Percentiles rank a stretch among this genome's conserved stretches.
Conservation (phyloP, 2,888 invertebrate genomes). For the Nipponacmea schrenckii region DNA sequence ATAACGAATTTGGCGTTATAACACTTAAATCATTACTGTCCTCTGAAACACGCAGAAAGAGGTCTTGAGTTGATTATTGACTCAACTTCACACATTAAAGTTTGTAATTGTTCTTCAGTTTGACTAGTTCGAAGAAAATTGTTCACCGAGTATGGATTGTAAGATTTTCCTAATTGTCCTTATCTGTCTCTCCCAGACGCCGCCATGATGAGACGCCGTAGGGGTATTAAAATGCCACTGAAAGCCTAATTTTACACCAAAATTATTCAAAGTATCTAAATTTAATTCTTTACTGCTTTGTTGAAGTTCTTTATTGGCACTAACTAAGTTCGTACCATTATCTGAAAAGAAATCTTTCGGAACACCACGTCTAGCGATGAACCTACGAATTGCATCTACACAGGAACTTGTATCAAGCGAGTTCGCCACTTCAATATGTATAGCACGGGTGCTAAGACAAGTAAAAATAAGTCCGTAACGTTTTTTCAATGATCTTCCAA, state of each 20-base stretch:
- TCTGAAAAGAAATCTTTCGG: conserved; percentile 18
- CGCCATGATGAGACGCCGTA: conserved; percentile 14
- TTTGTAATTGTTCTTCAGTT: conserved; percentile 26
- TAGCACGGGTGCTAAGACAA: conserved; percentile 23
- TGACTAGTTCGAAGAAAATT: background rate
- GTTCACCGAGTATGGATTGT: conserved; percentile 16
- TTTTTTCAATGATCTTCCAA: conserved; percentile 19
- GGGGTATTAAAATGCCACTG: conserved; percentile 19
- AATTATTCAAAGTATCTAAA: background rate
- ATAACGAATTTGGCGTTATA: conserved; percentile 30
- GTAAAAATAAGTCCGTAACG: conserved; percentile 33
- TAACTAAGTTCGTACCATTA: conserved; percentile 27
- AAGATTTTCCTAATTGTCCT: conserved; percentile 17
- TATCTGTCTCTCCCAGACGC: conserved; percentile 23
- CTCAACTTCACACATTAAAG: conserved; percentile 33
- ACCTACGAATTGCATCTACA: conserved; percentile 16
- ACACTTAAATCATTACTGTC: conserved; percentile 13
- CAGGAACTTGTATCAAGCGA: conserved; percentile 25
- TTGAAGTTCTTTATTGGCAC: conserved; percentile 23
- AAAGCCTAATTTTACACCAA: background rate
- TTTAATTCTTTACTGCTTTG: conserved; percentile 8
- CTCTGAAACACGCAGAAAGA: conserved; percentile 25
- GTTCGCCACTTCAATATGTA: conserved; percentile 26
- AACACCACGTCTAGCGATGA: conserved; percentile 17
- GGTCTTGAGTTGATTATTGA: conserved; percentile 32